Evolutionary conservation across 1,140 invertebrate species (phyloP).

Genomic region (Mesaphorura yosii): DNA sequence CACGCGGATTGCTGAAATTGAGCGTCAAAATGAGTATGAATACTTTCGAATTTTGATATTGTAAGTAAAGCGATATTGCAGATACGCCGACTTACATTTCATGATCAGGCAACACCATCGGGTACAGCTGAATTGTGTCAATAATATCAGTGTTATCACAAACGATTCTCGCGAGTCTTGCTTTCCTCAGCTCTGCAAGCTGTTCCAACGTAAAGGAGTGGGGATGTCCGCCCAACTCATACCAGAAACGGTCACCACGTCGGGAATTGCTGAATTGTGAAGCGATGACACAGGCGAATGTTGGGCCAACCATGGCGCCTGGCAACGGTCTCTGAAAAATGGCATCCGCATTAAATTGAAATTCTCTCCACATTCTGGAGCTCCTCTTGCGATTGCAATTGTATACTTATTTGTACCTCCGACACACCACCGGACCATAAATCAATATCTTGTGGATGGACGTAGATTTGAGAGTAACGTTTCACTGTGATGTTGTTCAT

Average conservation of each 20-base stretch:
- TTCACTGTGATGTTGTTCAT: constrained; percentile 80
- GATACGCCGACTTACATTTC: constrained; percentile 58
- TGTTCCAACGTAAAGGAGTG: constrained; percentile 84
- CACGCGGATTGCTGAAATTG: constrained; percentile 72
- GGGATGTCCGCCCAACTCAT: constrained; percentile 80
- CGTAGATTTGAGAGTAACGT: constrained; percentile 60
- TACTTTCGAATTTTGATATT: neutral
- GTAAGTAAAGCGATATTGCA: neutral
- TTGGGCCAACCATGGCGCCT: constrained; percentile 82
- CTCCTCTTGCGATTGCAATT: constrained; percentile 54
- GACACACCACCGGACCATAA: constrained; percentile 87
- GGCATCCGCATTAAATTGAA: neutral
- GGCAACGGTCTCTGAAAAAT: constrained; percentile 57
- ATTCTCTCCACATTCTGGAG: too few species aligned
- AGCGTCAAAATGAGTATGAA: too few species aligned
- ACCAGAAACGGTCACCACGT: constrained; percentile 91
- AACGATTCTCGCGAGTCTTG: constrained; percentile 70
- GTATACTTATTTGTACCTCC: too few species aligned
- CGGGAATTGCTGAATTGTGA: constrained; percentile 88
- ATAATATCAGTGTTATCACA: constrained; percentile 92
- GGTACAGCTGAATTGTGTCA: constrained; percentile 82
- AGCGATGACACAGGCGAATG: constrained; percentile 90
- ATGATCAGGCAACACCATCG: constrained; percentile 81
- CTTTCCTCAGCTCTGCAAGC: constrained; percentile 76
- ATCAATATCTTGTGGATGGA: constrained; percentile 74